phyloP scores from a whole-genome alignment of 2,888 invertebrate species.

The Drosophila merina region DNA sequence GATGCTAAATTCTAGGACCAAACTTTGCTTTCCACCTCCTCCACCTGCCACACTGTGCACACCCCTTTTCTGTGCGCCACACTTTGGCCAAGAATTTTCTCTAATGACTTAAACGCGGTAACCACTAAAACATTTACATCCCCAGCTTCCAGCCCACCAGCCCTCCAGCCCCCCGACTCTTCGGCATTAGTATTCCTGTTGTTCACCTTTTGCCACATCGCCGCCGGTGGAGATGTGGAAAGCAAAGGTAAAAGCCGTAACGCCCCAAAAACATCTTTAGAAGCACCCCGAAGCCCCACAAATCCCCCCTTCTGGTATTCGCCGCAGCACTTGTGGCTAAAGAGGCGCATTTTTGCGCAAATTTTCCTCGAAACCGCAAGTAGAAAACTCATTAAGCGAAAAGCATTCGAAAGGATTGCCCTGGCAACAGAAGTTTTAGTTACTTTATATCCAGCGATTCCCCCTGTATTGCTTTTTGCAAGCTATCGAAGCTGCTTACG shows the following conservation, averaged over 20 bases:
- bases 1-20: background rate
- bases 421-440: slow-evolving; percentile 6
- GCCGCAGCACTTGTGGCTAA: slow-evolving; percentile 53
- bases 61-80: slow-evolving; percentile 58
- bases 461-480: background rate
- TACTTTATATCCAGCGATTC: slow-evolving; percentile 4
- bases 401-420: slow-evolving; percentile 61
- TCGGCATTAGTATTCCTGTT: slow-evolving; percentile 11
- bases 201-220: slow-evolving; percentile 20
- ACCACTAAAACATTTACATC: slow-evolving; percentile 77
- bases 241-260: slow-evolving; percentile 35
- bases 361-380: slow-evolving; percentile 74
- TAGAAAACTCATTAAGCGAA: slow-evolving; percentile 78
- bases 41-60: background rate
- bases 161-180: background rate
- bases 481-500: background rate
- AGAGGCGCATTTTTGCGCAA: slow-evolving; percentile 78
- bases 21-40: background rate
- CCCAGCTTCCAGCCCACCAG: slow-evolving; percentile 45
- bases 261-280: slow-evolving; percentile 7
- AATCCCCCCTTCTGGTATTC: background rate
- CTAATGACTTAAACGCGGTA: slow-evolving; percentile 79
- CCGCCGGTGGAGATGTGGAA: slow-evolving; percentile 1
- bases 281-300: background rate
- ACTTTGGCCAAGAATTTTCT: slow-evolving; percentile 75